phyloP scores from a whole-genome alignment of 2,888 invertebrate species.

The Cancer borealis region DNA sequence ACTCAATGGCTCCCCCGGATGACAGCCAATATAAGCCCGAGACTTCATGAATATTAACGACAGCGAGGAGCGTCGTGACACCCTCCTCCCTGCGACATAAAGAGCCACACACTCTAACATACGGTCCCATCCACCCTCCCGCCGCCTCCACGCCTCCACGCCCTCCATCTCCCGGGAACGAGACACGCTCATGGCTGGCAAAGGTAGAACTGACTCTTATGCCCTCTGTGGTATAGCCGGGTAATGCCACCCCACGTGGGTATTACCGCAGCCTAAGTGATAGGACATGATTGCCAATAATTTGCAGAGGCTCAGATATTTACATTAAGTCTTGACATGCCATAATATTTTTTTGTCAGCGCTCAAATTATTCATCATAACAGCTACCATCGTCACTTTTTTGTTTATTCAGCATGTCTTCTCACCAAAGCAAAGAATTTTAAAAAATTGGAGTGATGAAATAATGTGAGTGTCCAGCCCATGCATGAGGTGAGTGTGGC shows the following conservation, averaged over 20 bases:
- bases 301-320: slow-evolving; percentile 48
- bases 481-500: neutral
- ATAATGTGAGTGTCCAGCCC: neutral
- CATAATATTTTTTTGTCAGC: neutral
- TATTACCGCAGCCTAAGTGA: slow-evolving; percentile 47
- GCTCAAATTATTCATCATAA: neutral
- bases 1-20: slow-evolving; percentile 35
- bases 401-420: neutral
- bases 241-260: slow-evolving; percentile 10
- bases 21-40: slow-evolving; percentile 42
- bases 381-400: neutral
- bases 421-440: neutral
- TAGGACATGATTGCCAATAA: slow-evolving; percentile 62
- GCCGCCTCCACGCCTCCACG: neutral
- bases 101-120: slow-evolving; percentile 51
- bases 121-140: neutral
- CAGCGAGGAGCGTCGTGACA: slow-evolving; percentile 50
- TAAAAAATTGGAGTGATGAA: neutral
- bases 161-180: slow-evolving; percentile 29
- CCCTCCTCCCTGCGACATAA: slow-evolving; percentile 46
- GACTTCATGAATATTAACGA: slow-evolving; percentile 47
- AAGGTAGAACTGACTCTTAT: neutral
- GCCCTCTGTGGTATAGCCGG: neutral
- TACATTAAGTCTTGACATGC: slow-evolving; percentile 44
- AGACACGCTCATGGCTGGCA: neutral